Conservation (phyloP, 1,140 invertebrate genomes). For the Diorhabda elongata region DNA sequence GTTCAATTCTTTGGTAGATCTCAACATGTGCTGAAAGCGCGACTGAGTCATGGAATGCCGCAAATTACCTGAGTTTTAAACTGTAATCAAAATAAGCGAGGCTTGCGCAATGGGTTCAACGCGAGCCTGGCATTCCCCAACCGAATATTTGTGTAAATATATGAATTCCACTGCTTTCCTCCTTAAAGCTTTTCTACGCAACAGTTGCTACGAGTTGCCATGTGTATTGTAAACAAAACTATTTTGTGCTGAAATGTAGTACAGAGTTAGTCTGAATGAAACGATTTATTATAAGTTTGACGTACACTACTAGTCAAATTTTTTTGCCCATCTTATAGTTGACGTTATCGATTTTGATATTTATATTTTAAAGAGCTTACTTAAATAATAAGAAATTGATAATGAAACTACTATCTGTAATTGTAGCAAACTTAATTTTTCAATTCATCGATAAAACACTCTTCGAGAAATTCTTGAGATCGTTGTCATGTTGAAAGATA, state of each 20-base stretch:
- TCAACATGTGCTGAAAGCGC: constrained; percentile 14
- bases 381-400: too few species aligned
- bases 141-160: constrained; percentile 22
- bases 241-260: not conserved
- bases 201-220: constrained; percentile 1
- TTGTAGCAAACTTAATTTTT: too few species aligned
- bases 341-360: too few species aligned
- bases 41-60: constrained; percentile 22
- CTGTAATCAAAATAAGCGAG: constrained; percentile 1
- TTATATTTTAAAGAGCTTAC: too few species aligned
- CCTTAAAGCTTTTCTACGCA: constrained; percentile 15
- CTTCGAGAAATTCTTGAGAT: too few species aligned
- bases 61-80: constrained; percentile 18
- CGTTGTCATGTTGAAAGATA: too few species aligned
- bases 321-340: too few species aligned
- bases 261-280: not conserved
- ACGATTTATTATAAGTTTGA: too few species aligned
- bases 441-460: too few species aligned
- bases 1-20: not conserved
- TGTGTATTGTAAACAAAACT: not conserved
- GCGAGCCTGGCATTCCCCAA: constrained; percentile 11
- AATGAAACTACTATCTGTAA: too few species aligned
- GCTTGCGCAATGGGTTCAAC: not conserved
- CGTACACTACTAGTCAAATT: too few species aligned
- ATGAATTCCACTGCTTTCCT: constrained; percentile 16